Percentiles rank a stretch among this genome's conserved stretches.
Conservation (phyloP, 2,797 vertebrate species). For the Ciconia nigra region DNA sequence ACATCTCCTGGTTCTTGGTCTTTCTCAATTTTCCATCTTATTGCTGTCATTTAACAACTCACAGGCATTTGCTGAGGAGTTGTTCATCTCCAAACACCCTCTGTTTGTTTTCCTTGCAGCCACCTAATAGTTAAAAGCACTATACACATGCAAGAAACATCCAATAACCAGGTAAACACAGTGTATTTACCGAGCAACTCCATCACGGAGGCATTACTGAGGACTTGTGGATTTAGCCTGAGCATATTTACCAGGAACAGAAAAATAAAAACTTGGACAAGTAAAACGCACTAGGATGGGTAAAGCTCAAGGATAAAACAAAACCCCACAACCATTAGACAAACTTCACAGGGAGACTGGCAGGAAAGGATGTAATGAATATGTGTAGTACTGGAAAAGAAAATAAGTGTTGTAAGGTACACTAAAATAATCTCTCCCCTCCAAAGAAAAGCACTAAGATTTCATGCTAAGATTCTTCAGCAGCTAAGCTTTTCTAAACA, state of each 20-base stretch:
- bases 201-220: background rate
- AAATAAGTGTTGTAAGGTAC: background rate
- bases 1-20: background rate
- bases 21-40: background rate
- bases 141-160: background rate
- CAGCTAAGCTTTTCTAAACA: background rate
- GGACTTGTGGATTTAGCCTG: background rate
- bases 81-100: background rate
- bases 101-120: background rate
- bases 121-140: background rate
- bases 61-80: background rate
- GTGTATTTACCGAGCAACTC: background rate
- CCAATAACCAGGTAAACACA: background rate
- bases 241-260: background rate
- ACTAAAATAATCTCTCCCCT: background rate
- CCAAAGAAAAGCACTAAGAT: background rate
- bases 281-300: background rate
- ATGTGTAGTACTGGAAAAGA: background rate
- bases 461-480: background rate
- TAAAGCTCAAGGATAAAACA: background rate
- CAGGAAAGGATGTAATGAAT: background rate
- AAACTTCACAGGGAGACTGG: background rate
- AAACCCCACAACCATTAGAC: background rate
- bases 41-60: background rate
- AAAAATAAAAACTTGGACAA: background rate